phyloP scores from a whole-genome alignment of 2,113 vertebrate species.

The Phoenicopterus ruber region DNA sequence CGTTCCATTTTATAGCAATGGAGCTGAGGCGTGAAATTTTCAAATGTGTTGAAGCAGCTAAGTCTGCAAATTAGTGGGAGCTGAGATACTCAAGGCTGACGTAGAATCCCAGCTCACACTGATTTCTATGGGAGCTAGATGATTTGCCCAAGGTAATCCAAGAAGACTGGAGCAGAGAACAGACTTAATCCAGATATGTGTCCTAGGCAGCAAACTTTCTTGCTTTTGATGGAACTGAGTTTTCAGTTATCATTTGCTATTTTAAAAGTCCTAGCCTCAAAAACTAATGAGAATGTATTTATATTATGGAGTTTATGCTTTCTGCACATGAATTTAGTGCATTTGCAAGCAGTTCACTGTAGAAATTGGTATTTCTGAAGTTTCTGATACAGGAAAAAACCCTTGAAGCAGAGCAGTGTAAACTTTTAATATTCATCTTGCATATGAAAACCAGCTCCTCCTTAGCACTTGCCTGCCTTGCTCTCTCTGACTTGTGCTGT shows the following conservation, averaged over 20 bases:
- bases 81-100: not conserved
- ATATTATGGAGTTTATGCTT: not conserved
- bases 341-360: not conserved
- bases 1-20: not conserved
- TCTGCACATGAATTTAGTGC: not conserved
- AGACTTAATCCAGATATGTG: not conserved
- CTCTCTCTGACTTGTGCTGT: not conserved
- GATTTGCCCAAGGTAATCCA: not conserved
- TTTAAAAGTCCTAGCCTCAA: not conserved
- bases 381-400: not conserved
- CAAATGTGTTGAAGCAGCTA: not conserved
- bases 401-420: not conserved
- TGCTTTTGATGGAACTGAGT: not conserved
- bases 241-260: not conserved
- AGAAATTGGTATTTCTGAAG: not conserved
- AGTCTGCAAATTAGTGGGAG: not conserved
- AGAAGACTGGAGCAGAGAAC: not conserved
- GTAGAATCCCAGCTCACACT: accelerated
- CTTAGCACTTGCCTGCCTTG: not conserved
- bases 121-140: not conserved
- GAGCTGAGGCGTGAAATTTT: not conserved
- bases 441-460: not conserved
- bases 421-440: not conserved
- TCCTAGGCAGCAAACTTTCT: not conserved
- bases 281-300: not conserved